phyloP scores from a whole-genome alignment of 2,797 vertebrate genomes.

The Choloepus didactylus region DNA sequence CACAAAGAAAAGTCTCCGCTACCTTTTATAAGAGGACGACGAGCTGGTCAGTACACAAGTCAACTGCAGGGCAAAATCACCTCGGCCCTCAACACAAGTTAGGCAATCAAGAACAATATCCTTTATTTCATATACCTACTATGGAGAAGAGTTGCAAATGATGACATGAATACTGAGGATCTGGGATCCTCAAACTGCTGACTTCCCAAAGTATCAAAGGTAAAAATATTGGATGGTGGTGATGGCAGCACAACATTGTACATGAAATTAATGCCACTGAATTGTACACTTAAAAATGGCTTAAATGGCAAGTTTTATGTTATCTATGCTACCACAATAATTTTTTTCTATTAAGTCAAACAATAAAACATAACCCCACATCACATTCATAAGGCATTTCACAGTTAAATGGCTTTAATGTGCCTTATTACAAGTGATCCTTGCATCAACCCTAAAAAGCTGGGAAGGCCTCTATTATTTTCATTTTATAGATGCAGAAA shows the following conservation, averaged over 20 bases:
- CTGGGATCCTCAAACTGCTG: neutral
- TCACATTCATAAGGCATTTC: neutral
- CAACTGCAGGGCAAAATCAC: neutral
- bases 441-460: neutral
- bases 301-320: too few species aligned
- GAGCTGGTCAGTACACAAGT: accelerated
- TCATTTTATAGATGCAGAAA: neutral
- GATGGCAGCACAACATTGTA: too few species aligned
- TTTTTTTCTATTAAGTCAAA: too few species aligned
- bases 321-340: too few species aligned
- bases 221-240: neutral
- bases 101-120: neutral
- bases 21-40: neutral
- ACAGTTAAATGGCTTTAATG: neutral
- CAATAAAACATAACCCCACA: accelerated
- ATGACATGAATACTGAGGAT: neutral
- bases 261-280: too few species aligned
- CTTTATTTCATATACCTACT: neutral
- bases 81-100: neutral
- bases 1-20: neutral
- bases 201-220: neutral
- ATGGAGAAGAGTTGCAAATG: neutral
- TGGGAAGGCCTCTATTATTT: neutral
- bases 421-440: neutral
- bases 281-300: too few species aligned